phyloP scores from a whole-genome alignment of 2,797 vertebrate species.

The Spondyliosoma cantharus region DNA sequence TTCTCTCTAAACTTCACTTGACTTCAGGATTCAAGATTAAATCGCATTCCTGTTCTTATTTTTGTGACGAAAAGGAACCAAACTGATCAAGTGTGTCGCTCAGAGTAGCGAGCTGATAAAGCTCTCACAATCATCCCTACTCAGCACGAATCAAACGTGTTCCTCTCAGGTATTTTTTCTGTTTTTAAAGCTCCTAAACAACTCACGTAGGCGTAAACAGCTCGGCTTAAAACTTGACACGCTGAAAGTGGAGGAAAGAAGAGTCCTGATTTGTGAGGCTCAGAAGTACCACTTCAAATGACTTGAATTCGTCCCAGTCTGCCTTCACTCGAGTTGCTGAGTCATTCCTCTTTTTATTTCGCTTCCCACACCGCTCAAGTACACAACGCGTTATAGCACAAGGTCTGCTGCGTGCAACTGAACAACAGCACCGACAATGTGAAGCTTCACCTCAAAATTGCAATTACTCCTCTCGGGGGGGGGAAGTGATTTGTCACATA shows the following conservation, averaged over 20 bases:
- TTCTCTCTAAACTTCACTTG: too few species aligned
- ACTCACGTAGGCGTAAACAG: background rate
- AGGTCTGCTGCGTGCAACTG: slow-evolving; percentile 10
- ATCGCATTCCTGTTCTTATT: too few species aligned
- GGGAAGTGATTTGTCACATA: slow-evolving; percentile 27
- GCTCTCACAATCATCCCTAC: too few species aligned
- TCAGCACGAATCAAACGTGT: background rate
- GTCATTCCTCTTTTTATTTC: slow-evolving; percentile 28
- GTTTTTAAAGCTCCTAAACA: too few species aligned
- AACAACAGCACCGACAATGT: background rate
- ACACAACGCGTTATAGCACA: slow-evolving; percentile 8
- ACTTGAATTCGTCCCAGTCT: background rate
- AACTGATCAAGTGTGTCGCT: too few species aligned
- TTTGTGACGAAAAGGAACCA: too few species aligned
- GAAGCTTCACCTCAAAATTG: slow-evolving; percentile 21
- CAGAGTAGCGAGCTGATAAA: too few species aligned
- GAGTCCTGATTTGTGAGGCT: background rate
- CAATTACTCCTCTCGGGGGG: slow-evolving; percentile 19
- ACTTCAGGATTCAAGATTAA: too few species aligned
- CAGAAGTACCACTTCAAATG: slow-evolving; percentile 13
- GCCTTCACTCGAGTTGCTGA: slow-evolving; percentile 38
- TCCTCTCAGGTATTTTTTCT: background rate
- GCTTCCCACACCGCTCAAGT: slow-evolving; percentile 30
- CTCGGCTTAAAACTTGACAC: background rate
- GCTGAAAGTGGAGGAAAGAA: background rate